Base-by-base conservation (phyloP, 2,888 invertebrate species). In the Portevinia maculata region DNA sequence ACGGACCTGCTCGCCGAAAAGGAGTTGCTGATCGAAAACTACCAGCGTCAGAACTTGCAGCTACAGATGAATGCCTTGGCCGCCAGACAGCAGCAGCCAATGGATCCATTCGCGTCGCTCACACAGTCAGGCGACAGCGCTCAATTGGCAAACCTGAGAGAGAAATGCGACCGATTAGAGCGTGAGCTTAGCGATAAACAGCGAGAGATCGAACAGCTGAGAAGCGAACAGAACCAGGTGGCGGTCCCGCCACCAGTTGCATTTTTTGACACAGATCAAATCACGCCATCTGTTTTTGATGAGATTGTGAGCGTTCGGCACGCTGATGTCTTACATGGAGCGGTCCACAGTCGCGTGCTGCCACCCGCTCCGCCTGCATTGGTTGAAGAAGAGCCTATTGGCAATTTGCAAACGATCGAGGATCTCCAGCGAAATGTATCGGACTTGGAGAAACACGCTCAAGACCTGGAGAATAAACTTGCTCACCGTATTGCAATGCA, bases 1-100 rank as follows among this genome's bases (percentile, higher is more conserved):
- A 92, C 92, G 64, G 91, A 92, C 62, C 85, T 92, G 34, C 86
- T 93, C 1, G 91, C 91, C 34, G 91, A 89, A 70, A 92, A 92
- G 87, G 92, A 92, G 86, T 87, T 91, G 32, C 91, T 92, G 85
- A 91, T 93, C 64, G 88, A 89, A 32, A 89, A 87, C 75, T 90
- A 90, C 79, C 90, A 91, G 78, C 87, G 87, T 2, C 88, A 89
- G 75, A 88, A 89, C 75, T 85, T 89, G 62, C 89, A 91, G 75
- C 84, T 90, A 4, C 90, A 90, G 87, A 86, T 86, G 70, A 85
- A 87, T 3, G 73, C 79, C 0, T 24, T 79, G 37, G 67, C 86
- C 21, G 83, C 85, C 5, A 34, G 73, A 1, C 74, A 70, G 7
- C 65, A 71, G 7, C 79, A 71, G 8, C 79, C 62, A 32, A 5